Percentiles rank a stretch among this genome's conserved stretches.
Evolutionary conservation across 2,797 vertebrate species (phyloP).

Genomic region (Numenius phaeopus): DNA sequence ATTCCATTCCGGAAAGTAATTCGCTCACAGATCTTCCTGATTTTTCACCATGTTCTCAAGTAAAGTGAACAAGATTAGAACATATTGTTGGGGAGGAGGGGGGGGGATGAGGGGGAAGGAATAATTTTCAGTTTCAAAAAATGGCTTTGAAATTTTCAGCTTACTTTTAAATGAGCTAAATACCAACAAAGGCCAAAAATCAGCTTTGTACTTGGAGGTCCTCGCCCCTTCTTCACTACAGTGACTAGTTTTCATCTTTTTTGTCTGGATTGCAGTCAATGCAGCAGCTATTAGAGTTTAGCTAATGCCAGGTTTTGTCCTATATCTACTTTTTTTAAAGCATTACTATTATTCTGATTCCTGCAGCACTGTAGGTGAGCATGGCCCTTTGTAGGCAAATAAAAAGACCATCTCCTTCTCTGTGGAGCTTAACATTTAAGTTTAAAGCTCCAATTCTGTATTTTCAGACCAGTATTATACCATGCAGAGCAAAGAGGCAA

Average conservation of each 20-base stretch:
- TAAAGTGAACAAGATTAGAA: not conserved
- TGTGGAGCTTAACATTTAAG: not conserved
- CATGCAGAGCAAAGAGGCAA: not conserved
- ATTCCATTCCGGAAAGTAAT: not conserved
- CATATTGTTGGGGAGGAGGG: not conserved
- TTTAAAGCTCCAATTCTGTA: not conserved
- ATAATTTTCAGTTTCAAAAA: not conserved
- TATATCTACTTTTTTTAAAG: not conserved
- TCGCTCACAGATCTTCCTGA: not conserved
- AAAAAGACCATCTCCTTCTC: not conserved
- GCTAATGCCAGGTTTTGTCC: not conserved
- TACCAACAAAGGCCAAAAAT: not conserved
- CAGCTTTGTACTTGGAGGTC: not conserved
- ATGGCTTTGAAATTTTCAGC: not conserved
- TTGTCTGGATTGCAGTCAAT: not conserved
- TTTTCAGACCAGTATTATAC: not conserved
- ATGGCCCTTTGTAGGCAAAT: slow-evolving; percentile 14
- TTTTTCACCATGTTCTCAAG: not conserved
- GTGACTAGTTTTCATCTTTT: not conserved
- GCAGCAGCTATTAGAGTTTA: not conserved
- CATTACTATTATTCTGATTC: not conserved
- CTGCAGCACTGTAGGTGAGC: not conserved
- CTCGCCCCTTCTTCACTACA: not conserved
- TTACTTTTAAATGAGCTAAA: not conserved
- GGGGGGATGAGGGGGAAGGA: not conserved